Evolutionary conservation across 2,113 vertebrate genomes (phyloP).

Genomic region (Leptodactylus fuscus): DNA sequence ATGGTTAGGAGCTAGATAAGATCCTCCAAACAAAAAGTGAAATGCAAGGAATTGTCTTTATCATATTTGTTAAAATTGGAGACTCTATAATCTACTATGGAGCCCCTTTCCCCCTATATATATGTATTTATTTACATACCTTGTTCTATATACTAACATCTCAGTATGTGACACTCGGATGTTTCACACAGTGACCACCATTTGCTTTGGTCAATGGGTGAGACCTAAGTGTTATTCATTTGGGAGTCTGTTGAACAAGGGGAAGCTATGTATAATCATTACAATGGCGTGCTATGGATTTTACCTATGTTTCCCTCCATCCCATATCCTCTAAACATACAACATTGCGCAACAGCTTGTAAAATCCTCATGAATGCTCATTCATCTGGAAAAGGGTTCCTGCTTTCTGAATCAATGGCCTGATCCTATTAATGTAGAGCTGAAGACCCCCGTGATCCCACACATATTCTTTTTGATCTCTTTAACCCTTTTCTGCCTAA

Average conservation of each 20-base stretch:
- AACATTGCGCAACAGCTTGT: background rate
- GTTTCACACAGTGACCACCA: too few relatives aligned
- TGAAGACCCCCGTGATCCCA: slow-evolving; percentile 21
- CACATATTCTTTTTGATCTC: slow-evolving; percentile 23
- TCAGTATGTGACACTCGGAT: too few relatives aligned
- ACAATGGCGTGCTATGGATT: background rate
- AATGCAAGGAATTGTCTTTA: too few relatives aligned
- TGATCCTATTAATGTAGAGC: slow-evolving; percentile 33
- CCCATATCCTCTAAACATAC: background rate
- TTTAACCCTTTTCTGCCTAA: slow-evolving; percentile 26
- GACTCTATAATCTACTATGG: too few relatives aligned
- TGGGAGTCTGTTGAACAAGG: background rate
- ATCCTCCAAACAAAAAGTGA: too few relatives aligned
- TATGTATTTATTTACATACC: too few relatives aligned
- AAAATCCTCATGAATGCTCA: slow-evolving; percentile 17
- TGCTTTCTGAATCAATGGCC: slow-evolving; percentile 11
- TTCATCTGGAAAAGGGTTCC: slow-evolving; percentile 20
- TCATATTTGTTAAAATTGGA: too few relatives aligned
- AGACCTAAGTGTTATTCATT: background rate
- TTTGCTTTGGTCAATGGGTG: too few relatives aligned
- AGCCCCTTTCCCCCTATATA: too few relatives aligned
- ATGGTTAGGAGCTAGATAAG: too few relatives aligned
- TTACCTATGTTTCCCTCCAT: background rate
- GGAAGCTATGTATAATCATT: background rate
- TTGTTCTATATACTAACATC: too few relatives aligned